Conservation (phyloP, 2,113 vertebrate species). For the Megaceryle maxima region DNA sequence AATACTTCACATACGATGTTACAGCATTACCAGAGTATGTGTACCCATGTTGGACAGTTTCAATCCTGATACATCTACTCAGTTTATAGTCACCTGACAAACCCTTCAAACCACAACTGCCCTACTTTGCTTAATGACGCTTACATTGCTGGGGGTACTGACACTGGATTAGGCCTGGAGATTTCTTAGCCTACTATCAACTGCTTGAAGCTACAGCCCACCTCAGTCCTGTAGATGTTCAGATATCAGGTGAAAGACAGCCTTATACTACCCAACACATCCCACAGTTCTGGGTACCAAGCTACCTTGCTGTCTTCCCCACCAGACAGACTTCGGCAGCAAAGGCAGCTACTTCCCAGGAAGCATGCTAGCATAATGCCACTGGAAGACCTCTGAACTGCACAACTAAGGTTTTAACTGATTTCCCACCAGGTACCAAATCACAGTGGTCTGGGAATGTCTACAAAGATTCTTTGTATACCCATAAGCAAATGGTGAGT, state of each 20-base stretch:
- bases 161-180: neutral
- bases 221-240: neutral
- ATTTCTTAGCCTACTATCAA: neutral
- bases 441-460: neutral
- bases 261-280: neutral
- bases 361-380: neutral
- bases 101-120: neutral
- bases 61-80: neutral
- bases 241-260: neutral
- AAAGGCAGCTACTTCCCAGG: neutral
- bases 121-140: neutral
- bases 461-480: neutral
- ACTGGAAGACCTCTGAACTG: neutral
- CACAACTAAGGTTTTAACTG: neutral
- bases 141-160: neutral
- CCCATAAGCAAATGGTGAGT: neutral
- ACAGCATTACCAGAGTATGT: rapidly evolving
- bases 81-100: neutral
- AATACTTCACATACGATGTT: rapidly evolving
- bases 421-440: neutral
- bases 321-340: neutral
- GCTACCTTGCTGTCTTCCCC: neutral
- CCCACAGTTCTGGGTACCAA: rapidly evolving
- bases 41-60: neutral
- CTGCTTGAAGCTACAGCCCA: neutral